phyloP scores from a whole-genome alignment of 2,113 vertebrate genomes.

The Syrmaticus mikado region DNA sequence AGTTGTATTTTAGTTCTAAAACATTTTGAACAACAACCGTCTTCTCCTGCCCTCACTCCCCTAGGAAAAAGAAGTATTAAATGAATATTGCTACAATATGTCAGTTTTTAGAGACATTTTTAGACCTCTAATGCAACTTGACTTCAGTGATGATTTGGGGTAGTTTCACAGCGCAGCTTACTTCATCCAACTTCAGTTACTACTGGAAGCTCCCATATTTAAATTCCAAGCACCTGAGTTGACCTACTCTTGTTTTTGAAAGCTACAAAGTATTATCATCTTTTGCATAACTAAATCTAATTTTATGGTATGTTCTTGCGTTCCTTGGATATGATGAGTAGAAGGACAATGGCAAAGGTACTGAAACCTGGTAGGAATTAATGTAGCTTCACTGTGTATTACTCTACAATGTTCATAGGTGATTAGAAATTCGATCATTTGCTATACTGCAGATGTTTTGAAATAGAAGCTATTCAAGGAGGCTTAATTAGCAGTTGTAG shows the following conservation, averaged over 20 bases:
- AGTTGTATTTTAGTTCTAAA: constrained; percentile 70
- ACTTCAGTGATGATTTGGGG: background rate
- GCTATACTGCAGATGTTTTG: background rate
- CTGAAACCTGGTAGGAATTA: constrained; percentile 8
- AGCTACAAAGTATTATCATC: background rate
- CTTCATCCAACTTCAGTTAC: background rate
- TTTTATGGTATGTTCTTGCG: background rate
- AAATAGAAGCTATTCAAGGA: background rate
- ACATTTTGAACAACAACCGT: background rate
- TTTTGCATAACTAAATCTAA: background rate
- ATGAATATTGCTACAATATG: background rate
- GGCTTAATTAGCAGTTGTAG: background rate
- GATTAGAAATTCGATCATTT: background rate
- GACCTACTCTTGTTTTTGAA: background rate
- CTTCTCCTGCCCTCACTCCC: background rate
- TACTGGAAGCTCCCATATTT: background rate
- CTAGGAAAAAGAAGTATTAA: background rate
- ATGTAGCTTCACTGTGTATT: background rate
- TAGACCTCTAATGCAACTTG: background rate
- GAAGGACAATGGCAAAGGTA: background rate
- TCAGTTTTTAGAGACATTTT: background rate
- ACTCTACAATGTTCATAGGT: background rate
- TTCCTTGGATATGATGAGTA: background rate
- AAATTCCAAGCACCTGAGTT: background rate
- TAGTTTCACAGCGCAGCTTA: background rate